A percentile compares a stretch with the other conserved stretches of the same genome.
Conservation (phyloP, 2,888 invertebrate genomes). For the Tetragnatha montana region DNA sequence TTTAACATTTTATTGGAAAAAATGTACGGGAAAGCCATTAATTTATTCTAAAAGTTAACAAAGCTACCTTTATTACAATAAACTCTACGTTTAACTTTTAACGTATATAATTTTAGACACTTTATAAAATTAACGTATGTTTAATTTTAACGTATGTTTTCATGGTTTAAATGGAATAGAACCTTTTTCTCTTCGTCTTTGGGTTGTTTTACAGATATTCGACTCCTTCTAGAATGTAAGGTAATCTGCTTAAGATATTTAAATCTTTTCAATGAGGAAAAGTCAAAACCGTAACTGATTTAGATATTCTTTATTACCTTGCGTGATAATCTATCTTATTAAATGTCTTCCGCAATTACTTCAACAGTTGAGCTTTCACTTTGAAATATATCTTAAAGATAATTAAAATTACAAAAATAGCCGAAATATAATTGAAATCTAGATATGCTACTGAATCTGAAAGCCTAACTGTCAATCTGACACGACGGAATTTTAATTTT, state of each 20-base stretch:
- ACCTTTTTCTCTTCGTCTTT: slow-evolving; percentile 15
- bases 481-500: slow-evolving; percentile 1
- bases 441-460: too few relatives aligned
- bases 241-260: not conserved
- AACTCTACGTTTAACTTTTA: too few relatives aligned
- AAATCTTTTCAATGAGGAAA: slow-evolving; percentile 3
- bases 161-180: slow-evolving; percentile 33
- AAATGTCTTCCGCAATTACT: slow-evolving; percentile 1
- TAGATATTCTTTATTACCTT: not conserved
- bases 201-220: not conserved
- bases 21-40: too few relatives aligned
- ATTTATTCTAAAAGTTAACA: too few relatives aligned
- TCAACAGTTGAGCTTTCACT: too few relatives aligned
- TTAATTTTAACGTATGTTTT: not conserved
- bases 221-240: not conserved
- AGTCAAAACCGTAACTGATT: slow-evolving; percentile 37
- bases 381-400: too few relatives aligned
- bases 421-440: too few relatives aligned
- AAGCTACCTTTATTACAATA: too few relatives aligned
- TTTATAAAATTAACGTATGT: too few relatives aligned
- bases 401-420: too few relatives aligned
- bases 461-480: not conserved
- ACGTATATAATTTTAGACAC: too few relatives aligned
- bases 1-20: too few relatives aligned
- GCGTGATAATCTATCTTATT: slow-evolving; percentile 40